Base-by-base conservation (phyloP, 53 echinoderm and acorn worm genomes). In the Echinarachnius parma region DNA sequence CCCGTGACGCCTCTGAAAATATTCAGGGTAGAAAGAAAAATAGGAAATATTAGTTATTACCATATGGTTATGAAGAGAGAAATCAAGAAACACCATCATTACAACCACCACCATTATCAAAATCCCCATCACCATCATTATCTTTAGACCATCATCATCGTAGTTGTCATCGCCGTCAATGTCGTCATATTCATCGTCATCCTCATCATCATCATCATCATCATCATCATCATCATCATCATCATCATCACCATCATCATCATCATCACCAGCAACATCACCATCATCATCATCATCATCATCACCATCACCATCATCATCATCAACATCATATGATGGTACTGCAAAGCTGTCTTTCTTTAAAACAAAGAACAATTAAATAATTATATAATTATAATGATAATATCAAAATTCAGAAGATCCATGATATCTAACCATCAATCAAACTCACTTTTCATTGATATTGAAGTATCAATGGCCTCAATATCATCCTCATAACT, bases 1-100 rank as follows among this genome's bases (percentile, higher is more conserved):
- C 95, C 87, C 95, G 71, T 48, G 91, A 91, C 81, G 95, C 95
- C 64, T 95, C 95, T 95, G 85, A 24, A 28, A 18, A 20, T 9
- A 67, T 32, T 54, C 13, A 56, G 28, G 59, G 16, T 25, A 59
- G 1, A 26, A 34, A 45, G 46, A 56, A 5, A 2, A 11, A 36
- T 36, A 49, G 48, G 20, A 30, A n/a, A 10, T 50, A 49, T 32
- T 31, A 47, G 18, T 26, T 33, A 70, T n/a, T 15, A 28, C 31
- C 31, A 25, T 15, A 33, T 19, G 31, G 53, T 31, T 18, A 33
- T 33, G 21, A 67, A 27, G n/a, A n/a, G n/a, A n/a, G n/a, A n/a
- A n/a, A n/a, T n/a, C n/a, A n/a, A n/a, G n/a, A n/a, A 14, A 28
- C 28, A 70, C 33, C 46, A 19, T 19, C 28, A 23, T 28, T 15